phyloP scores from a whole-genome alignment of 2,113 vertebrate species.

The Poeciliopsis turrubarensis region DNA sequence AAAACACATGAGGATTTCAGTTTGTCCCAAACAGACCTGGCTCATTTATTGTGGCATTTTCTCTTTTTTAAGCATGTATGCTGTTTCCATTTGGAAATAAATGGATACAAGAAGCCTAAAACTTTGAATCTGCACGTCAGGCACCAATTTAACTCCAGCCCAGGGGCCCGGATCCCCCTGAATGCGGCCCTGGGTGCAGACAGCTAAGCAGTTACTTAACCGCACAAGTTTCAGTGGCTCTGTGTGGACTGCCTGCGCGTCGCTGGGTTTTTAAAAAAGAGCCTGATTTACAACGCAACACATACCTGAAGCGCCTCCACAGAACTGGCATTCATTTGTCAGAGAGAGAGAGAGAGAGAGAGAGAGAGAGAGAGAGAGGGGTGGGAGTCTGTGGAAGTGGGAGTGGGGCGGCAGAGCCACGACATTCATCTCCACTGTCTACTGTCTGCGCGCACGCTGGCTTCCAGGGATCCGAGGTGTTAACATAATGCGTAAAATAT shows the following conservation, averaged over 20 bases:
- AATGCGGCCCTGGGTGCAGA: background rate
- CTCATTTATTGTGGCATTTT: too few relatives aligned
- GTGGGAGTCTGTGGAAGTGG: slow-evolving; percentile 12
- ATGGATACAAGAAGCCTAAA: too few relatives aligned
- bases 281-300: slow-evolving; percentile 71
- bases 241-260: slow-evolving; percentile 63
- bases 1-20: too few relatives aligned
- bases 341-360: slow-evolving; percentile 29
- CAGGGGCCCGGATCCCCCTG: background rate
- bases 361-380: slow-evolving; percentile 14
- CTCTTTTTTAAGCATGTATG: background rate
- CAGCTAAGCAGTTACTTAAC: slow-evolving; percentile 40
- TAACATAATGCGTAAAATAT: slow-evolving; percentile 76
- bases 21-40: too few relatives aligned
- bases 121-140: background rate
- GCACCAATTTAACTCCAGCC: background rate
- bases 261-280: slow-evolving; percentile 61
- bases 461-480: slow-evolving; percentile 55
- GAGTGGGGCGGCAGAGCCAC: slow-evolving; percentile 7
- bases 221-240: slow-evolving; percentile 44
- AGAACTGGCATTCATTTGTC: slow-evolving; percentile 73
- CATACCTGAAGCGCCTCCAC: slow-evolving; percentile 66
- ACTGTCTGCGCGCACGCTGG: slow-evolving; percentile 32
- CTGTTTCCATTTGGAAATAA: too few relatives aligned
- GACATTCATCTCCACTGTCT: slow-evolving; percentile 16